phyloP scores from a whole-genome alignment of 2,888 invertebrate species.

The Hermodice carunculata region DNA sequence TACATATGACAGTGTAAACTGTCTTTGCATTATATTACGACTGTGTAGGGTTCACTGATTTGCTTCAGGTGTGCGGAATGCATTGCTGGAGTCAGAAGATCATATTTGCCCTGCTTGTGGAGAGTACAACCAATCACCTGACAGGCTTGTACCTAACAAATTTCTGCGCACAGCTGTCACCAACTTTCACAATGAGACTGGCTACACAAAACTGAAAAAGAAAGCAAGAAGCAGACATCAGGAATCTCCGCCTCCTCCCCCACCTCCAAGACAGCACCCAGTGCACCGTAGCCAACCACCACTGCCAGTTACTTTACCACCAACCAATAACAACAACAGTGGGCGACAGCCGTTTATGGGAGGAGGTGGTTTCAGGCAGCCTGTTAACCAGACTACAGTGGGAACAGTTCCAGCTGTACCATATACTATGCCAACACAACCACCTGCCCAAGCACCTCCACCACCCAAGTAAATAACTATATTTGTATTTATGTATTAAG shows the following conservation, averaged over 20 bases:
- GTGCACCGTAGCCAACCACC: background rate
- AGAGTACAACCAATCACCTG: constrained; percentile 90
- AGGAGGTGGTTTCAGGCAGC: background rate
- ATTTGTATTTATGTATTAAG: too few relatives aligned
- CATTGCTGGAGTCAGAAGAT: constrained; percentile 91
- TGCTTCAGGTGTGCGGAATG: constrained; percentile 84
- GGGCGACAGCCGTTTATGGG: background rate
- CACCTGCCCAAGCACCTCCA: background rate
- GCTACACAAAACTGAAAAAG: constrained; percentile 76
- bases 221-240: background rate
- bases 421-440: too few relatives aligned
- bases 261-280: background rate
- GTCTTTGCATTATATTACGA: too few relatives aligned
- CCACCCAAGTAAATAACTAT: too few relatives aligned
- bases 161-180: constrained; percentile 90
- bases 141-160: constrained; percentile 87
- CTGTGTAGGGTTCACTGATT: too few relatives aligned
- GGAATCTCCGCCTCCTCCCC: constrained; percentile 3
- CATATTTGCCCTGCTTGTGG: constrained; percentile 96
- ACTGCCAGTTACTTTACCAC: too few relatives aligned
- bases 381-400: too few relatives aligned
- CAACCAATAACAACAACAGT: too few relatives aligned
- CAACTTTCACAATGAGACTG: constrained; percentile 92
- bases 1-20: too few relatives aligned
- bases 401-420: too few relatives aligned